Conservation (phyloP, 2,888 invertebrate species). For the Asteroscopus sphinx region DNA sequence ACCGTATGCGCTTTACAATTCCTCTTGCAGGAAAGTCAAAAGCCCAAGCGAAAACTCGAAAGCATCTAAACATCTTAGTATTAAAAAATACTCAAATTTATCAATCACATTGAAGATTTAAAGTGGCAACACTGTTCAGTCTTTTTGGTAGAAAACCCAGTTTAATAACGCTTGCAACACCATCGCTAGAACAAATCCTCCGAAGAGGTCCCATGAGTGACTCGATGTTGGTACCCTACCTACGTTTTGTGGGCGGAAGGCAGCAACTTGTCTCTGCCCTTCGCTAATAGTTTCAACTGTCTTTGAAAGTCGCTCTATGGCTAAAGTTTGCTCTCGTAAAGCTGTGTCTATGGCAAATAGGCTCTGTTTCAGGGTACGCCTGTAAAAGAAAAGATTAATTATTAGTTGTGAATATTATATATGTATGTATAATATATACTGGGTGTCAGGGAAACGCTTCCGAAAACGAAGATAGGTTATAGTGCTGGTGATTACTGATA, state of each 20-base stretch:
- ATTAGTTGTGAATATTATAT: too few species aligned
- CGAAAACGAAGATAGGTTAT: too few species aligned
- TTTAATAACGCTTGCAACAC: slow-evolving; percentile 79
- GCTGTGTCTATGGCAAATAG: slow-evolving; percentile 85
- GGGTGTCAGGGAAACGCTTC: too few species aligned
- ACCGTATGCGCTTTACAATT: background rate
- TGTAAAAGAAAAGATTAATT: slow-evolving; percentile 51
- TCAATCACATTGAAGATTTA: slow-evolving; percentile 50
- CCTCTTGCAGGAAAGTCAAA: slow-evolving; percentile 12
- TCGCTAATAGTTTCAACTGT: slow-evolving; percentile 71
- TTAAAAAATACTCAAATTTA: slow-evolving; percentile 46
- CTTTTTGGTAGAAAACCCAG: slow-evolving; percentile 81
- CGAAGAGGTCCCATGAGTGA: slow-evolving; percentile 81
- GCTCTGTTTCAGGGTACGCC: slow-evolving; percentile 84
- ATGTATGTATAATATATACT: too few species aligned
- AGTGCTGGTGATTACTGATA: too few species aligned
- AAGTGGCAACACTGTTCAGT: slow-evolving; percentile 67
- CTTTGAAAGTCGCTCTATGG: slow-evolving; percentile 78
- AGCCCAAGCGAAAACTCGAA: slow-evolving; percentile 29
- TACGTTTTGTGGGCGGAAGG: slow-evolving; percentile 63
- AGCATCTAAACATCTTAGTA: slow-evolving; percentile 38
- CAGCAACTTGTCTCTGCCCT: slow-evolving; percentile 56
- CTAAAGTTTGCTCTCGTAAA: slow-evolving; percentile 85
- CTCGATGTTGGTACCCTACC: slow-evolving; percentile 63
- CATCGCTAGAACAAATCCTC: slow-evolving; percentile 79